These are phyloP conservation scores for Allobates femoralis DNA, from an alignment of 2,797 vertebrate genomes.

Conservation along the genomic window DNA sequence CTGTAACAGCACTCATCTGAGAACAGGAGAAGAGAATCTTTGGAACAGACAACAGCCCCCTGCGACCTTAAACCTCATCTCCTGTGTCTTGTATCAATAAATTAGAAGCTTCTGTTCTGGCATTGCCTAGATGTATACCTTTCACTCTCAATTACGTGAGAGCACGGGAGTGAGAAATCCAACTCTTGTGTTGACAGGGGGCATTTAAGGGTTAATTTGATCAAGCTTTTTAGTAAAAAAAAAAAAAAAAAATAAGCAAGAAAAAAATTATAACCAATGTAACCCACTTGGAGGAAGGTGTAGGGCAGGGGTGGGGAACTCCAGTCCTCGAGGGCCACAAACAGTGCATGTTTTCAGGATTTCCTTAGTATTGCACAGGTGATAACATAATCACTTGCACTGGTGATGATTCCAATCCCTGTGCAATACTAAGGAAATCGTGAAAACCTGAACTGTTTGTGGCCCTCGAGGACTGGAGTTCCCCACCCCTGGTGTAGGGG, in stretches of 20 bases:
- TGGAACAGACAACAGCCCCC: conserved; percentile 35
- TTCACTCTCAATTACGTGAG: conserved; percentile 46
- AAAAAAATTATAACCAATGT: not conserved
- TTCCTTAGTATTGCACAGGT: too few species aligned
- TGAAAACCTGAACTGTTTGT: too few species aligned
- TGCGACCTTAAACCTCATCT: conserved; percentile 57
- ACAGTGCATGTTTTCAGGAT: too few species aligned
- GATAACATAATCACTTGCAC: too few species aligned
- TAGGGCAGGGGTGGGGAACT: too few species aligned
- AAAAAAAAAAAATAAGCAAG: not conserved
- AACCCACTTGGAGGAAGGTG: not conserved
- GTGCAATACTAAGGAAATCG: too few species aligned
- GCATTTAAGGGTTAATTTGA: not conserved
- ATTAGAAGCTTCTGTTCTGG: conserved; percentile 42
- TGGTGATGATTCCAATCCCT: too few species aligned
- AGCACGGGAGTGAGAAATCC: not conserved
- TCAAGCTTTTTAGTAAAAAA: not conserved
- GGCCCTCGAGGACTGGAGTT: too few species aligned
- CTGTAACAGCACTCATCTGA: not conserved
- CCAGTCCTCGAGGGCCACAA: too few species aligned
- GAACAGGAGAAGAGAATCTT: conserved; percentile 33
- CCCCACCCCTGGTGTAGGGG: too few species aligned
- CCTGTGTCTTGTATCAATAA: conserved; percentile 54
- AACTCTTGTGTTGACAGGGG: conserved; percentile 19
- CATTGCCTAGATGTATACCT: conserved; percentile 31